Conservation (phyloP, 2,113 vertebrate species). For the Antigone vipio region DNA sequence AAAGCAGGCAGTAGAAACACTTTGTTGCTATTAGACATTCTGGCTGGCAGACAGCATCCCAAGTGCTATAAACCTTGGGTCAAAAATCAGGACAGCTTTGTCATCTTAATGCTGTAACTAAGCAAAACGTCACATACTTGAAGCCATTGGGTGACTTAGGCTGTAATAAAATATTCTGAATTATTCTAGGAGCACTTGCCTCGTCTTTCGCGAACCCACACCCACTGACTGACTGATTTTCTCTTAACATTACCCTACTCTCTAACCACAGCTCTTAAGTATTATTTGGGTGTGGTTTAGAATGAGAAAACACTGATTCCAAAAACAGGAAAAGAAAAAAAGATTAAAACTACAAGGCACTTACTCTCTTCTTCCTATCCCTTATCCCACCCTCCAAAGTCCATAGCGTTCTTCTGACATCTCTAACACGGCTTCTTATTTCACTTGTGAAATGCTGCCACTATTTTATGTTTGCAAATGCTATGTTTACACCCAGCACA, state of each 20-base stretch:
- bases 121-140: background rate
- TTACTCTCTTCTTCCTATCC: background rate
- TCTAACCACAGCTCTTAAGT: background rate
- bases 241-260: background rate
- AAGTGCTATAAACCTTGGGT: background rate
- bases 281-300: background rate
- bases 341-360: background rate
- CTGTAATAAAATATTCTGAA: background rate
- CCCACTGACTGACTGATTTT: background rate
- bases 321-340: background rate
- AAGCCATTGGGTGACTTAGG: background rate
- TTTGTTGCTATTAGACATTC: background rate
- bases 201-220: background rate
- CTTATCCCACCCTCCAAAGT: background rate
- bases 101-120: background rate
- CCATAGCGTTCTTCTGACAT: background rate
- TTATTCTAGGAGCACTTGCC: background rate
- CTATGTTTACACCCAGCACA: background rate
- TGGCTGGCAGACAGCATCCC: background rate
- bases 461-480: background rate
- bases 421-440: accelerated
- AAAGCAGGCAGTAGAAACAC: background rate
- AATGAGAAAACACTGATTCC: background rate
- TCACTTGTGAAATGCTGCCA: background rate
- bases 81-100: background rate